phyloP scores from a whole-genome alignment of 2,888 invertebrate species.

The Trichogramma dendrolimi region DNA sequence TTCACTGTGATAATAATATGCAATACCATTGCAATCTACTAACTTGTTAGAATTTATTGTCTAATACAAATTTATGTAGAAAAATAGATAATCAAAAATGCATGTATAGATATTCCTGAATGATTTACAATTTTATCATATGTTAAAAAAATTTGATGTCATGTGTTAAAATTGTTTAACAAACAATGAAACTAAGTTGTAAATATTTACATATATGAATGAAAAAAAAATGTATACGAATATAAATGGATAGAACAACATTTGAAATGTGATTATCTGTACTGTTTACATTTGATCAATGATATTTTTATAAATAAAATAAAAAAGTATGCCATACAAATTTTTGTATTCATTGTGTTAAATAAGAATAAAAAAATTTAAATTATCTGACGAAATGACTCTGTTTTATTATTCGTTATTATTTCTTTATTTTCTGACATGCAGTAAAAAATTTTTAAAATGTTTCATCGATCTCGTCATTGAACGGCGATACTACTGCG shows the following conservation, averaged over 20 bases:
- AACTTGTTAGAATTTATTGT: background rate
- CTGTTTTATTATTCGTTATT: slow-evolving; percentile 19
- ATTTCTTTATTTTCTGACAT: slow-evolving; percentile 12
- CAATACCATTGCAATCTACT: slow-evolving; percentile 29
- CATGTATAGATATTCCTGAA: background rate
- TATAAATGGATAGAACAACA: too few relatives aligned
- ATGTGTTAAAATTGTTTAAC: background rate
- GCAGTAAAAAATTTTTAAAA: too few relatives aligned
- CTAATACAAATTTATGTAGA: too few relatives aligned
- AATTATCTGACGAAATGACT: too few relatives aligned
- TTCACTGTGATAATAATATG: slow-evolving; percentile 28
- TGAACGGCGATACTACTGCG: too few relatives aligned
- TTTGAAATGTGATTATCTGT: too few relatives aligned
- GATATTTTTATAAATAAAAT: too few relatives aligned
- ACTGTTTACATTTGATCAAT: too few relatives aligned
- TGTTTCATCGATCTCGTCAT: too few relatives aligned
- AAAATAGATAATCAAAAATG: background rate
- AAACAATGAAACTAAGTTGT: background rate
- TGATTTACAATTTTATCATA: background rate
- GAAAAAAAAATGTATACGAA: background rate
- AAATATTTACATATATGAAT: background rate
- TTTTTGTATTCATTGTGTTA: background rate
- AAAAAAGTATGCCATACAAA: background rate
- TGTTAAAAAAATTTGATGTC: background rate
- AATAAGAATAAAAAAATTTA: too few relatives aligned